Percentiles rank a stretch among this genome's conserved stretches.
phyloP scores from a whole-genome alignment of 2,797 vertebrate species.

The Pangasius djambal region DNA sequence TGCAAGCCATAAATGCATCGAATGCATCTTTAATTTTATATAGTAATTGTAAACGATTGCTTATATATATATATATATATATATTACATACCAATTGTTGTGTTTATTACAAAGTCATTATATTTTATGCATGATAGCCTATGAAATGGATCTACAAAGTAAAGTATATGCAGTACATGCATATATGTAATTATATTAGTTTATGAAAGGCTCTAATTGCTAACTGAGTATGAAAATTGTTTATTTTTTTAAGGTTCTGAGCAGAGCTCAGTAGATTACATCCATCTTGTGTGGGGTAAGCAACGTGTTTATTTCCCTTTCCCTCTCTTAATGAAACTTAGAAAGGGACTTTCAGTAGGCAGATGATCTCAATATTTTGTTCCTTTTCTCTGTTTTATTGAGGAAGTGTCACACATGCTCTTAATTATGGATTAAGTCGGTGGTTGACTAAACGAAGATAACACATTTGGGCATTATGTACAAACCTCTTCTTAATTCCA shows the following conservation, averaged over 20 bases:
- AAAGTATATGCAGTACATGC: not conserved
- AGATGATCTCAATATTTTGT: slow-evolving; percentile 27
- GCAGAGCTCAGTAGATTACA: not conserved
- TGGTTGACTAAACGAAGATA: not conserved
- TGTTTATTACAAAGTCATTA: not conserved
- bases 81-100: not conserved
- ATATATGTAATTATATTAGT: not conserved
- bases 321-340: slow-evolving; percentile 10
- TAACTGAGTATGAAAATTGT: not conserved
- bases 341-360: slow-evolving; percentile 31
- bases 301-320: not conserved
- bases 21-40: not conserved
- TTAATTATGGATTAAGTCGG: not conserved
- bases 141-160: not conserved
- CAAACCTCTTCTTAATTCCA: not conserved
- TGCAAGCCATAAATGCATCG: not conserved
- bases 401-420: slow-evolving; percentile 13
- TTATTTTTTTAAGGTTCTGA: slow-evolving; percentile 12
- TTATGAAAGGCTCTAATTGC: not conserved
- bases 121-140: too few relatives aligned
- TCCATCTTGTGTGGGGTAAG: slow-evolving; percentile 40
- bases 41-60: not conserved
- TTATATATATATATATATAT: not conserved
- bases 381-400: slow-evolving; percentile 24
- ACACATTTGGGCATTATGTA: not conserved